Conservation (phyloP, 2,888 invertebrate species). For the Cheilosia vernalis region DNA sequence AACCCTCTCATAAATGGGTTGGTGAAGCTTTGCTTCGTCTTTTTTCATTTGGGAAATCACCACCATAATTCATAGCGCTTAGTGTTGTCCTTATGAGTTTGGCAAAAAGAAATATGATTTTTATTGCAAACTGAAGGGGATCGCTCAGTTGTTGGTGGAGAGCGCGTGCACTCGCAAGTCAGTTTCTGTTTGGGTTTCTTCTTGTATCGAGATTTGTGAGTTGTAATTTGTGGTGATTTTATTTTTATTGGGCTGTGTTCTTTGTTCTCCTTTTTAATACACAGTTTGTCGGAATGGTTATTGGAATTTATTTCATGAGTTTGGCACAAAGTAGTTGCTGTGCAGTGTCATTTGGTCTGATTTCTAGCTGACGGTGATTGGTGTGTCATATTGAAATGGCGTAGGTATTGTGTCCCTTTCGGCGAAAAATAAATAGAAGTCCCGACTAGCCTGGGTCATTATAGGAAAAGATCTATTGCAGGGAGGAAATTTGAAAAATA, state of each 20-base stretch:
- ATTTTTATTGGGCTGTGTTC: constrained; percentile 57
- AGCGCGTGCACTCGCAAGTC: not conserved
- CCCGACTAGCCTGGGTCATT: not conserved
- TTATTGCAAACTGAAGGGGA: constrained; percentile 71
- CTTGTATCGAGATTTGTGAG: constrained; percentile 57
- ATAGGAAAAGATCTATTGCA: not conserved
- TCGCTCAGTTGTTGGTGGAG: constrained; percentile 44
- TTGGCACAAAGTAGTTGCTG: constrained; percentile 49
- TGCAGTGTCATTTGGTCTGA: constrained; percentile 36
- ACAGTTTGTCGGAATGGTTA: constrained; percentile 52
- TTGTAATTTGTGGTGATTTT: constrained; percentile 72
- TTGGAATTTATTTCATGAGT: constrained; percentile 62
- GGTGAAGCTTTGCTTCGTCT: constrained; percentile 6
- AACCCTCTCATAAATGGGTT: constrained; percentile 8
- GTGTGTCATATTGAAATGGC: constrained; percentile 8
- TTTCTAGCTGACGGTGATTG: constrained; percentile 50
- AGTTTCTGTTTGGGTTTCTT: constrained; percentile 33
- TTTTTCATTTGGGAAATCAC: constrained; percentile 63
- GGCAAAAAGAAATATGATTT: constrained; percentile 69
- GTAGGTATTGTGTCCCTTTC: not conserved
- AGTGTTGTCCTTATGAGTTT: constrained; percentile 69
- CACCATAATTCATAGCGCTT: constrained; percentile 71
- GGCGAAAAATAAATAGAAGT: too few species aligned
- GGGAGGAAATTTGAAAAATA: not conserved
- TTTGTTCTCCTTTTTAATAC: constrained; percentile 30